Evolutionary conservation across 2,113 vertebrate species (phyloP).

Genomic region (Cyprinodon tularosa): DNA sequence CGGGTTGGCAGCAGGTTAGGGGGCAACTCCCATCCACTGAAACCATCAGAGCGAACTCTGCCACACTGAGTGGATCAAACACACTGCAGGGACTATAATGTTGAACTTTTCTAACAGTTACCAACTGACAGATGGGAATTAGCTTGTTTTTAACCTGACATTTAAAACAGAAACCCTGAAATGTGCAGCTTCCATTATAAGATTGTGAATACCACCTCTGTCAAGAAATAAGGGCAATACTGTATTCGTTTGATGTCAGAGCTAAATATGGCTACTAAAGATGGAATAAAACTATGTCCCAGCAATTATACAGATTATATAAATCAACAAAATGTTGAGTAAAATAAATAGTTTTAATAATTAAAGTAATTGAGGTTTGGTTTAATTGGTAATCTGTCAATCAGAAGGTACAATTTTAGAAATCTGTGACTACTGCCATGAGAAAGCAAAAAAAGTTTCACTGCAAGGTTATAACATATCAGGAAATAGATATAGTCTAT

Average conservation of each 20-base stretch:
- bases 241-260: neutral
- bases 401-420: neutral
- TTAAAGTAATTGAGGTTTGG: neutral
- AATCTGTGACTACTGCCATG: neutral
- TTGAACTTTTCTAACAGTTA: conserved; percentile 26
- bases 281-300: neutral
- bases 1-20: conserved; percentile 48
- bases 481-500: neutral
- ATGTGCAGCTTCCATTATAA: no score
- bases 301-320: no score
- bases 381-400: neutral
- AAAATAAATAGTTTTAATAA: no score
- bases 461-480: neutral
- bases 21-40: conserved; percentile 53
- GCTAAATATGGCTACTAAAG: neutral
- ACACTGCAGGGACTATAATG: conserved; percentile 1
- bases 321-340: no score
- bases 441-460: neutral
- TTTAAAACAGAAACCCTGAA: neutral
- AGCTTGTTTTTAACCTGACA: neutral
- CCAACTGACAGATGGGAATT: conserved; percentile 2
- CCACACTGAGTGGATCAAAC: conserved; percentile 10
- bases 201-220: no score
- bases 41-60: conserved; percentile 9
- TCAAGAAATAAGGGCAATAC: neutral